These are phyloP conservation scores for Baryphthengus martii DNA, from an alignment of 2,113 vertebrate species.

Conservation along the genomic window DNA sequence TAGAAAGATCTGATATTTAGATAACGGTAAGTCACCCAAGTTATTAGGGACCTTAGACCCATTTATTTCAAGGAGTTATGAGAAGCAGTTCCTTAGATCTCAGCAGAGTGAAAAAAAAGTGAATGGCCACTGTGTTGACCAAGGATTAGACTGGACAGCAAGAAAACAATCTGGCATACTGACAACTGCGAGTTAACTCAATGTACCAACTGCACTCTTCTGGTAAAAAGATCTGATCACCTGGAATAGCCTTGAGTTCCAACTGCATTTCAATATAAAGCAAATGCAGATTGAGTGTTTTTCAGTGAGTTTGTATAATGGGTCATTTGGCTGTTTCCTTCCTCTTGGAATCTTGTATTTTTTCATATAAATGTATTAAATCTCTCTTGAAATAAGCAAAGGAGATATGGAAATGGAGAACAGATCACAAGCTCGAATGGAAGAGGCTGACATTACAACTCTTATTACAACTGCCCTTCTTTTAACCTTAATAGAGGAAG, in stretches of 20 bases:
- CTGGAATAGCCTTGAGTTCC: not conserved
- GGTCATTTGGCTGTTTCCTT: not conserved
- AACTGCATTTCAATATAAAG: not conserved
- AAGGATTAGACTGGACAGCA: not conserved
- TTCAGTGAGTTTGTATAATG: not conserved
- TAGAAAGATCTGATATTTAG: not conserved
- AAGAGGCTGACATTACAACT: too few species aligned
- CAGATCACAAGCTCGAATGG: not conserved
- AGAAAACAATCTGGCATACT: not conserved
- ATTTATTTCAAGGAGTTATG: not conserved
- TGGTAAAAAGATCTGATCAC: not conserved
- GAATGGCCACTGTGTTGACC: not conserved
- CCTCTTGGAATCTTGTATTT: not conserved
- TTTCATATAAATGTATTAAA: not conserved
- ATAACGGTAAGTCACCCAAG: not conserved
- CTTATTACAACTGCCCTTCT: too few species aligned
- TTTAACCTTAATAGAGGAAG: too few species aligned
- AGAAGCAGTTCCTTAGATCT: not conserved
- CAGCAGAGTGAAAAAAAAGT: not conserved
- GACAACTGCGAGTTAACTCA: not conserved
- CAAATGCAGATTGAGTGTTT: not conserved
- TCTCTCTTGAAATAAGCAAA: not conserved
- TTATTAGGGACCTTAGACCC: not conserved
- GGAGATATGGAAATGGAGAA: not conserved
- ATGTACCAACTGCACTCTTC: not conserved